These are phyloP conservation scores for Agrotis exclamationis DNA, from an alignment of 2,888 invertebrate species.

Conservation along the genomic window DNA sequence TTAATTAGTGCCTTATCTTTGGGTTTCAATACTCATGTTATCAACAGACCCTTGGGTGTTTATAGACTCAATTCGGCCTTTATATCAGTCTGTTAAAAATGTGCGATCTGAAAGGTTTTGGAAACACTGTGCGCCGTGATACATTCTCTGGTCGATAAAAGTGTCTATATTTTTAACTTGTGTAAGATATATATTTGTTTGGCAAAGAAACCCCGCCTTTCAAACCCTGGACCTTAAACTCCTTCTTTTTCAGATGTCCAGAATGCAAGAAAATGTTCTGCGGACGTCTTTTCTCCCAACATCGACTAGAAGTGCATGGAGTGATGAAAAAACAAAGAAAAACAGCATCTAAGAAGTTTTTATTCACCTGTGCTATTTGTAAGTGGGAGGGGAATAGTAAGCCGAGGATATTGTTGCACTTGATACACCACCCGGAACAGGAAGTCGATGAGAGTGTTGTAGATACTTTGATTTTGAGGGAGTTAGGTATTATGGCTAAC, in stretches of 20 bases:
- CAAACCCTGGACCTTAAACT: not conserved
- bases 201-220: too few species aligned
- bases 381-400: slow-evolving; percentile 73
- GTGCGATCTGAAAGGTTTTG: too few species aligned
- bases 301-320: slow-evolving; percentile 29
- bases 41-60: too few species aligned
- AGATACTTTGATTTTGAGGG: slow-evolving; percentile 71
- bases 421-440: slow-evolving; percentile 85
- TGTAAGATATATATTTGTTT: too few species aligned
- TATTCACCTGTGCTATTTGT: slow-evolving; percentile 76
- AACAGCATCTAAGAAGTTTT: slow-evolving; percentile 21
- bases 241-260: slow-evolving; percentile 36
- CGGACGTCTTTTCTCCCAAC: slow-evolving; percentile 13
- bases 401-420: slow-evolving; percentile 77
- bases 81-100: too few species aligned
- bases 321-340: slow-evolving; percentile 25
- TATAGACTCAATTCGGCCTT: too few species aligned
- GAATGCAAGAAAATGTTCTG: slow-evolving; percentile 56
- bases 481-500: slow-evolving; percentile 61
- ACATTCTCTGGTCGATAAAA: too few species aligned
- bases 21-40: too few species aligned
- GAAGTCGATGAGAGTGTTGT: slow-evolving; percentile 69
- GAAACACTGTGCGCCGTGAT: too few species aligned
- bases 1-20: too few species aligned
- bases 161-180: too few species aligned